Percentiles rank a stretch among this genome's conserved stretches.
Conservation (phyloP, 2,888 invertebrate genomes). For the Ichneumoninae sp. region DNA sequence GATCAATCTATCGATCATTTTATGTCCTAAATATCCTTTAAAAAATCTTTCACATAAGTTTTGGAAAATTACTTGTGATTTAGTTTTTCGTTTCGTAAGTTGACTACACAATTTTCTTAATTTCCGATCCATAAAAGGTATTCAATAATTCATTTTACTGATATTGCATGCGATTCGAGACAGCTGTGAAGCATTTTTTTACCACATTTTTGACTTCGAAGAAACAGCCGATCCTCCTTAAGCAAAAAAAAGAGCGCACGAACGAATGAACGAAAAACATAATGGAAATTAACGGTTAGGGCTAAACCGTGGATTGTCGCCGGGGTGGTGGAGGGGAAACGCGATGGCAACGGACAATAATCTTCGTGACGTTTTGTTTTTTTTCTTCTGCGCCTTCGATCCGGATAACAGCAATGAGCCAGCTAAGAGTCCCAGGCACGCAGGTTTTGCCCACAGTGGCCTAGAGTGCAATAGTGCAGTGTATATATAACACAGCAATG, state of each 20-base stretch:
- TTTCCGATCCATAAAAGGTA: too few species aligned
- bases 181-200: too few species aligned
- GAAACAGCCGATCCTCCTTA: not conserved
- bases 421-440: slow-evolving; percentile 29
- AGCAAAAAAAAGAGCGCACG: slow-evolving; percentile 13
- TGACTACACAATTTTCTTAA: too few species aligned
- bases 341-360: slow-evolving; percentile 45
- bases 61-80: not conserved
- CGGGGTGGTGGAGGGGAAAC: not conserved
- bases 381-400: slow-evolving; percentile 56
- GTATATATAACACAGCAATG: slow-evolving; percentile 9
- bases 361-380: slow-evolving; percentile 42
- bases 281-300: slow-evolving; percentile 60
- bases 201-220: not conserved
- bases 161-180: too few species aligned
- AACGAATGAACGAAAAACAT: slow-evolving; percentile 31
- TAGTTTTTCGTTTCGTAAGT: too few species aligned
- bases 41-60: too few species aligned
- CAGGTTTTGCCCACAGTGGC: slow-evolving; percentile 14
- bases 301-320: slow-evolving; percentile 23
- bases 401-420: slow-evolving; percentile 53
- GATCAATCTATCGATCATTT: too few species aligned
- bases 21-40: too few species aligned
- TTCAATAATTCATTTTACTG: not conserved
- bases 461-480: slow-evolving; percentile 7